A percentile compares a stretch with the other conserved stretches of the same genome.
Evolutionary conservation across 2,797 vertebrate genomes (phyloP).

Genomic region (Podarcis lilfordi): DNA sequence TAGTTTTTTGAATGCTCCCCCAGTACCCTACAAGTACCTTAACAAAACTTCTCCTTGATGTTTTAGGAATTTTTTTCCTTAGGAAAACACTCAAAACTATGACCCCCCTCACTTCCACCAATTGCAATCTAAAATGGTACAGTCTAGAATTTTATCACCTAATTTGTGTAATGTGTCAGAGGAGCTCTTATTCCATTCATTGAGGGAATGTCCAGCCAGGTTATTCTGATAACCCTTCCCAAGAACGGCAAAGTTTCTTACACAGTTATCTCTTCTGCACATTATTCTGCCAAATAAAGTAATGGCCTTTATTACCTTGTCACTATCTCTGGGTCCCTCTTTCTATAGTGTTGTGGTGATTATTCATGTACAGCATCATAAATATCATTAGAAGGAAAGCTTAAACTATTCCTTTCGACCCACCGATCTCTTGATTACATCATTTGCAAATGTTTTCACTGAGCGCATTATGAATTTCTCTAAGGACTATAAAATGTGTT

Average conservation of each 20-base stretch:
- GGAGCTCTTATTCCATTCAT: not conserved
- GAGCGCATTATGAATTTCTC: constrained; percentile 74
- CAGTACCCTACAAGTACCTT: not conserved
- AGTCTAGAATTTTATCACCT: not conserved
- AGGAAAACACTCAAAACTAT: not conserved
- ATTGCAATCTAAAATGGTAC: not conserved
- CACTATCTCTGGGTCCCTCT: not conserved
- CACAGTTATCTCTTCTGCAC: not conserved
- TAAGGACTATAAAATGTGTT: constrained; percentile 65
- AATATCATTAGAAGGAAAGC: constrained; percentile 51
- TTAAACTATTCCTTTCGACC: constrained; percentile 60
- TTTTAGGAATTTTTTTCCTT: not conserved
- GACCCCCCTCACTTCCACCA: too few species aligned
- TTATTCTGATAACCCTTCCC: not conserved
- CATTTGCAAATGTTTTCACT: constrained; percentile 69
- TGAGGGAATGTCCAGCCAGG: too few species aligned
- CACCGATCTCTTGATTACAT: constrained; percentile 64
- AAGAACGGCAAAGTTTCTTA: not conserved
- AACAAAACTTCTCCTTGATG: not conserved
- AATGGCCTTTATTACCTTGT: not conserved
- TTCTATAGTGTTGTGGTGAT: not conserved
- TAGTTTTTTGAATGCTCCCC: not conserved
- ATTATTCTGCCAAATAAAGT: constrained; percentile 10
- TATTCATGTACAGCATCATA: constrained; percentile 14
- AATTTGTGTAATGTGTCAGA: not conserved